Conservation (phyloP, 2,888 invertebrate genomes). For the Habroteleia sp. region DNA sequence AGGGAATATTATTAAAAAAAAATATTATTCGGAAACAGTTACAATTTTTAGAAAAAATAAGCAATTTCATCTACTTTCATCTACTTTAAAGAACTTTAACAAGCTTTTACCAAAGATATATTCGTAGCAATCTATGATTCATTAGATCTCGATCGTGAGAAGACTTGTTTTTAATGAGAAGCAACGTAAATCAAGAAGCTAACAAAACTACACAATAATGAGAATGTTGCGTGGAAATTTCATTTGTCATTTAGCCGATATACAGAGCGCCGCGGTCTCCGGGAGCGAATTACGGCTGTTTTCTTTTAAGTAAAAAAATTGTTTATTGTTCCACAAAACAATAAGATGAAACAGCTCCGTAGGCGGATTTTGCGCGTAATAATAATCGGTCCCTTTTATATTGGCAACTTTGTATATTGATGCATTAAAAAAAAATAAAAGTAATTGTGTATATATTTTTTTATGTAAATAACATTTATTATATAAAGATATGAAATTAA, state of each 20-base stretch:
- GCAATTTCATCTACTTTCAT: no score
- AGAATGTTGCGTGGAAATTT: constrained; percentile 38
- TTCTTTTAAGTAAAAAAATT: constrained; percentile 6
- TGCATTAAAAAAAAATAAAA: no score
- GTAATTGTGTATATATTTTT: no score
- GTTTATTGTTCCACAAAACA: constrained; percentile 37
- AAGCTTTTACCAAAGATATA: no score
- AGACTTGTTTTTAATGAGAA: constrained; percentile 25
- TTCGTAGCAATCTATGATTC: constrained; percentile 13
- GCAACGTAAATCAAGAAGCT: constrained; percentile 22
- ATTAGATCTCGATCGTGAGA: constrained; percentile 41
- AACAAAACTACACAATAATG: constrained; percentile 31
- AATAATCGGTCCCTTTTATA: no score
- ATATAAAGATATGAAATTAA: no score
- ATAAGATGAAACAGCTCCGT: constrained; percentile 9
- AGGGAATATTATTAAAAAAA: no score
- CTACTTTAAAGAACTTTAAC: no score
- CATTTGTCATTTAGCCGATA: constrained; percentile 18
- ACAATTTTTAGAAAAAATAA: no score
- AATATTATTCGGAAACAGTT: no score
- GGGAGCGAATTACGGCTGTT: constrained; percentile 1
- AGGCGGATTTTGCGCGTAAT: constrained; percentile 9
- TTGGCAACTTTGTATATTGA: no score
- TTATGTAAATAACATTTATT: no score
- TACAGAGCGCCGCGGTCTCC: neutral